Conservation (phyloP, 2,888 invertebrate species). For the Rotaria socialis region DNA sequence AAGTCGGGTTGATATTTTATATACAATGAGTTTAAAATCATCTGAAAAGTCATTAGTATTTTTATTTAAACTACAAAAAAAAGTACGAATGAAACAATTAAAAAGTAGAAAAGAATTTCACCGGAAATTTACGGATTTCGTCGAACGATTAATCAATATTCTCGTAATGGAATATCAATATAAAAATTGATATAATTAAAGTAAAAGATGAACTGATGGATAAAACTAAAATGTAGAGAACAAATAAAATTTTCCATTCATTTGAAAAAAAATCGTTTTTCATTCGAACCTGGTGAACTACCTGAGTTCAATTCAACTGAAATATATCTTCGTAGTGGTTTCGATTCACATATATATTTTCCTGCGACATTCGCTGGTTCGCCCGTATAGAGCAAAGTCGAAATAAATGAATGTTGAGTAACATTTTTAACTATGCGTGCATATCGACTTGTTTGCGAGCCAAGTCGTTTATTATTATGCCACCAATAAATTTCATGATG, state of each 20-base stretch:
- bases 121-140: too few species aligned
- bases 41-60: too few species aligned
- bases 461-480: slow-evolving; percentile 14
- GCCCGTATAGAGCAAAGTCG: neutral
- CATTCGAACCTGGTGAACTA: neutral
- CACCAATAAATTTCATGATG: slow-evolving; percentile 7
- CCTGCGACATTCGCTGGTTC: neutral
- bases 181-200: neutral
- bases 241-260: too few species aligned
- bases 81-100: too few species aligned
- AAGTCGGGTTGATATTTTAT: too few species aligned
- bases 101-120: too few species aligned
- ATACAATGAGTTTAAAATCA: too few species aligned
- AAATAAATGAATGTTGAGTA: slow-evolving; percentile 5
- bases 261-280: neutral
- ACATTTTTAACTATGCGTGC: neutral
- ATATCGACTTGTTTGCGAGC: neutral
- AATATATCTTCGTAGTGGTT: neutral
- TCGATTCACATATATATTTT: slow-evolving; percentile 17
- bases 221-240: neutral
- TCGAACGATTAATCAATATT: too few species aligned
- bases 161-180: neutral
- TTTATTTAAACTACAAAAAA: too few species aligned
- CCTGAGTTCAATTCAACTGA: neutral
- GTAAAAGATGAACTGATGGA: neutral